These are phyloP conservation scores for Mus pahari DNA, from an alignment of 2,113 vertebrate genomes.

Conservation along the genomic window DNA sequence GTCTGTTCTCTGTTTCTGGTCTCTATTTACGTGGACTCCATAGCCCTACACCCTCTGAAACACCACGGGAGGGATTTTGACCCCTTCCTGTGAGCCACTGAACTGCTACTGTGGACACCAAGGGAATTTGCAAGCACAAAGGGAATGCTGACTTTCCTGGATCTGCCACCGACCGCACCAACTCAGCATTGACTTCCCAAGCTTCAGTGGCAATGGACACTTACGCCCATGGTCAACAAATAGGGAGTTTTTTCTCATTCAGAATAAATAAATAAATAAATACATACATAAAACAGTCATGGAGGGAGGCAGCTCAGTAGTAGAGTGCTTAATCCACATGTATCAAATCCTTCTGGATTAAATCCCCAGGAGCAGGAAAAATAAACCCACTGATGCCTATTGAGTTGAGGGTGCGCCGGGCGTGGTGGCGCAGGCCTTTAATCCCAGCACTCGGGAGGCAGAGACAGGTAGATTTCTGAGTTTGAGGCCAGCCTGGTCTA, in stretches of 20 bases:
- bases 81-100: background rate
- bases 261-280: background rate
- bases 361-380: background rate
- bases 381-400: background rate
- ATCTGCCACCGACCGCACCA: fast-evolving
- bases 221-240: background rate
- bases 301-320: background rate
- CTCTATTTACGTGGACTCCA: background rate
- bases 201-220: background rate
- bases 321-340: background rate
- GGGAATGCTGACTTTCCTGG: background rate
- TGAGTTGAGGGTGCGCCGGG: background rate
- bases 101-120: background rate
- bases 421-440: too few species aligned
- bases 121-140: too few species aligned
- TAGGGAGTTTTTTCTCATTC: background rate
- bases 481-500: too few species aligned
- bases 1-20: background rate
- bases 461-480: too few species aligned
- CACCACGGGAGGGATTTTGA: background rate
- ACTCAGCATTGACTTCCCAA: background rate
- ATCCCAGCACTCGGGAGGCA: too few species aligned
- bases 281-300: background rate
- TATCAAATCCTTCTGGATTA: background rate
- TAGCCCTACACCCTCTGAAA: background rate